Evolutionary conservation across 2,797 vertebrate genomes (phyloP).

Genomic region (Gephyroberyx darwinii): DNA sequence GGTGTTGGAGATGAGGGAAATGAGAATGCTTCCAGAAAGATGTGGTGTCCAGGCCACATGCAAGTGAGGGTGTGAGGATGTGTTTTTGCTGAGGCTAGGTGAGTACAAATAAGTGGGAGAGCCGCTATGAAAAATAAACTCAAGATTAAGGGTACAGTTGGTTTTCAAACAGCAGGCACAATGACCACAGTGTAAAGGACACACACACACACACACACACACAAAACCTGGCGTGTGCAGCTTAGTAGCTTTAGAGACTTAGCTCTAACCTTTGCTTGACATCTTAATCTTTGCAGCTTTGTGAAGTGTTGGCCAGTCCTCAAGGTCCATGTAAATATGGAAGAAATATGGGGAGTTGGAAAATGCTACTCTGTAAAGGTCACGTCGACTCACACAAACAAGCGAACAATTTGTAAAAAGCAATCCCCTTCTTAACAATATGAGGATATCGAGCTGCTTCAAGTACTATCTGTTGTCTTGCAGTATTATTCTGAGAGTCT

Average conservation of each 20-base stretch:
- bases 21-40: slow-evolving; percentile 46
- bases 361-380: slow-evolving; percentile 61
- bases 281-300: slow-evolving; percentile 75
- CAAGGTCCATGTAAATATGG: slow-evolving; percentile 52
- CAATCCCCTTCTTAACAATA: slow-evolving; percentile 18
- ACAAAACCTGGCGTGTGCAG: slow-evolving; percentile 46
- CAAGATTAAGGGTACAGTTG: too few species aligned
- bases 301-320: slow-evolving; percentile 61
- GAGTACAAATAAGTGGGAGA: not conserved
- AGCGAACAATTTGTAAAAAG: slow-evolving; percentile 43
- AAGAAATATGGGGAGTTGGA: slow-evolving; percentile 57
- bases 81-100: slow-evolving; percentile 40
- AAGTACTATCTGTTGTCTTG: not conserved
- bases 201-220: slow-evolving; percentile 28
- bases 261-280: slow-evolving; percentile 74
- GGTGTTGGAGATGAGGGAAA: slow-evolving; percentile 60
- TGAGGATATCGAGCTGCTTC: slow-evolving; percentile 25
- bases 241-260: slow-evolving; percentile 66
- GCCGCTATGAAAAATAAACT: too few species aligned
- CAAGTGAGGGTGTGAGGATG: slow-evolving; percentile 43
- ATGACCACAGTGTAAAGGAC: not conserved
- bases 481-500: not conserved
- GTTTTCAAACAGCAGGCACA: too few species aligned
- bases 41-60: slow-evolving; percentile 28
- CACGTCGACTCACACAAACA: slow-evolving; percentile 55